A percentile compares a stretch with the other conserved stretches of the same genome.
Conservation (phyloP, 2,797 vertebrate genomes). For the Xerus rutilus region DNA sequence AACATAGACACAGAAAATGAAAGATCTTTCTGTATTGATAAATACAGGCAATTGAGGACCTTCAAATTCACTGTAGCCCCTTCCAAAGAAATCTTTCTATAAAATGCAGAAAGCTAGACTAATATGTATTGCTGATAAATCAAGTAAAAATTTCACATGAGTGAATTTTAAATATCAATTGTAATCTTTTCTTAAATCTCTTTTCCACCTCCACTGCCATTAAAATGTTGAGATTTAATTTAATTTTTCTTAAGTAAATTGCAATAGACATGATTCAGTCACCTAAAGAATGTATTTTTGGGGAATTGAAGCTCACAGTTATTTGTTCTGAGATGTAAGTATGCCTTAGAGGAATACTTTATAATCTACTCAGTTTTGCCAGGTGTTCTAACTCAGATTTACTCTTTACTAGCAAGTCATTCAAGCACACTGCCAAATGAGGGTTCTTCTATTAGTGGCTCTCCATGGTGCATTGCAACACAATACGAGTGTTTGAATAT, state of each 20-base stretch:
- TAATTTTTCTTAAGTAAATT: constrained; percentile 66
- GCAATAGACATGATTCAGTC: constrained; percentile 50
- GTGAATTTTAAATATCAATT: constrained; percentile 37
- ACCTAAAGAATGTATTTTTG: constrained; percentile 44
- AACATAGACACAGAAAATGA: constrained; percentile 2
- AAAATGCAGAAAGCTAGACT: not conserved
- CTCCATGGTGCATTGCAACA: not conserved
- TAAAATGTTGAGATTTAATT: constrained; percentile 59
- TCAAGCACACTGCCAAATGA: constrained; percentile 49
- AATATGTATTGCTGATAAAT: not conserved
- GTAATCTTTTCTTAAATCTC: constrained; percentile 45
- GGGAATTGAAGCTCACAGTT: constrained; percentile 1
- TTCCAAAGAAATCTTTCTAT: constrained; percentile 6
- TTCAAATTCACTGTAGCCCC: constrained; percentile 34
- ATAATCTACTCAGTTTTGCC: constrained; percentile 28
- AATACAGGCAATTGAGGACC: not conserved
- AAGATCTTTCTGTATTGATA: not conserved
- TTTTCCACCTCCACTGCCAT: not conserved
- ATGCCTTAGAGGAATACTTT: constrained; percentile 39
- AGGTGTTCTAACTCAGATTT: constrained; percentile 62
- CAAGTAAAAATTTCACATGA: constrained; percentile 48
- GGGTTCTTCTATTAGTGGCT: not conserved
- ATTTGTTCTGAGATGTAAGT: constrained; percentile 53
- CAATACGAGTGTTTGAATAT: not conserved
- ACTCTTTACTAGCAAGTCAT: constrained; percentile 50